Percentiles rank a stretch among this genome's conserved stretches.
phyloP scores from a whole-genome alignment of 2,797 vertebrate species.

The Spinus olivaceus region DNA sequence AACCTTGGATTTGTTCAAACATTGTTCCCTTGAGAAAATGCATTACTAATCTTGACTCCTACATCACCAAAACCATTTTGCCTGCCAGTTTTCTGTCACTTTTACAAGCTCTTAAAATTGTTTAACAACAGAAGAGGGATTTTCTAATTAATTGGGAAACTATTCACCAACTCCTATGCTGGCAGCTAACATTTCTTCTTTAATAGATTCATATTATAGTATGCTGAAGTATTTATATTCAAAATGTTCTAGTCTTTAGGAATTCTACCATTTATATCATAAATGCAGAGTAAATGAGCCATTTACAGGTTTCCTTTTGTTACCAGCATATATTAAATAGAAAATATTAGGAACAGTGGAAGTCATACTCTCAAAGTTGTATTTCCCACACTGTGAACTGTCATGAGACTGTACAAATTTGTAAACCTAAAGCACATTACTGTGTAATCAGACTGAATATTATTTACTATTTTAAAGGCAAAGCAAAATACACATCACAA shows the following conservation, averaged over 20 bases:
- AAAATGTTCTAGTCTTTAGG: background rate
- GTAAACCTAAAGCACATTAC: background rate
- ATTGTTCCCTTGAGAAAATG: background rate
- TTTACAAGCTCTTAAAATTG: background rate
- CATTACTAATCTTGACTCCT: background rate
- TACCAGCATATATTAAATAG: background rate
- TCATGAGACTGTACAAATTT: background rate
- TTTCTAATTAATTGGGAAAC: constrained; percentile 21
- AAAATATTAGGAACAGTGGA: background rate
- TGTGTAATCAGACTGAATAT: background rate
- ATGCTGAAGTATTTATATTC: background rate
- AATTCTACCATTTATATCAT: background rate
- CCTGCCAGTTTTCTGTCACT: constrained; percentile 5
- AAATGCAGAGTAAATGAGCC: background rate
- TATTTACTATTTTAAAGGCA: background rate
- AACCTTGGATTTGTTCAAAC: background rate
- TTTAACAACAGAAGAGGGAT: constrained; percentile 17
- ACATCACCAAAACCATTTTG: background rate
- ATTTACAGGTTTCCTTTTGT: background rate
- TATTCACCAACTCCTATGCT: background rate
- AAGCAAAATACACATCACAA: background rate
- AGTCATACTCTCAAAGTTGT: constrained; percentile 4
- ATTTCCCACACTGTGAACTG: constrained; percentile 12
- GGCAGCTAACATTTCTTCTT: background rate
- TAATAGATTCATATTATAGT: background rate